Conservation (phyloP, 2,797 vertebrate species). For the Sebastes matsubarae region DNA sequence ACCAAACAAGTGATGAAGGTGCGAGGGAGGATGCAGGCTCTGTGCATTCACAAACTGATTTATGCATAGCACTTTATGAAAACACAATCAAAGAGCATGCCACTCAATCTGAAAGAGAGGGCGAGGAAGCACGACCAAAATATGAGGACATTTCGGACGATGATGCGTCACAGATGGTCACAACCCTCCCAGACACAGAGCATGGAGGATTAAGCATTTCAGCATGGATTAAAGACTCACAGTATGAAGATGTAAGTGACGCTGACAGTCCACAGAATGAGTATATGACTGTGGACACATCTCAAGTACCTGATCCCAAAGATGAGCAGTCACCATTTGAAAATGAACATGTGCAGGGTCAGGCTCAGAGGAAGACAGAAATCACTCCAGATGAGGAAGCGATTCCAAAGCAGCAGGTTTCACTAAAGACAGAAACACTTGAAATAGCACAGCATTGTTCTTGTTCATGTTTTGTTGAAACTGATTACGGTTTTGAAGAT, state of each 20-base stretch:
- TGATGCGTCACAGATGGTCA: not conserved
- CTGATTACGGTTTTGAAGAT: not conserved
- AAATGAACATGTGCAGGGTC: not conserved
- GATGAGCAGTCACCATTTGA: not conserved
- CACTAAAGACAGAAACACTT: not conserved
- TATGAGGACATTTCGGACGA: conserved; percentile 53
- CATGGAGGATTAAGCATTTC: no score
- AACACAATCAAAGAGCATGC: not conserved
- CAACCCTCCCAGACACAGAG: not conserved
- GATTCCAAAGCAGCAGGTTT: no score
- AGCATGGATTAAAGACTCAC: not conserved
- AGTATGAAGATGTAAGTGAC: conserved; percentile 23
- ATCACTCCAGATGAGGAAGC: no score
- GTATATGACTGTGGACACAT: not conserved
- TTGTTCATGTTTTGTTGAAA: not conserved
- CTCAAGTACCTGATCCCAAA: not conserved
- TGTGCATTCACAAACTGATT: not conserved
- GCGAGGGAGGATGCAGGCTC: not conserved
- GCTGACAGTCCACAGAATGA: not conserved
- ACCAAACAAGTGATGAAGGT: not conserved
- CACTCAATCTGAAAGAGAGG: not conserved
- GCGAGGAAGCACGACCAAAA: accelerated
- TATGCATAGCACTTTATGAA: not conserved
- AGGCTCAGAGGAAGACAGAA: not conserved
- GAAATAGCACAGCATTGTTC: not conserved